Base-by-base conservation (phyloP, 2,888 invertebrate species). In the Cyclophora albipunctata region DNA sequence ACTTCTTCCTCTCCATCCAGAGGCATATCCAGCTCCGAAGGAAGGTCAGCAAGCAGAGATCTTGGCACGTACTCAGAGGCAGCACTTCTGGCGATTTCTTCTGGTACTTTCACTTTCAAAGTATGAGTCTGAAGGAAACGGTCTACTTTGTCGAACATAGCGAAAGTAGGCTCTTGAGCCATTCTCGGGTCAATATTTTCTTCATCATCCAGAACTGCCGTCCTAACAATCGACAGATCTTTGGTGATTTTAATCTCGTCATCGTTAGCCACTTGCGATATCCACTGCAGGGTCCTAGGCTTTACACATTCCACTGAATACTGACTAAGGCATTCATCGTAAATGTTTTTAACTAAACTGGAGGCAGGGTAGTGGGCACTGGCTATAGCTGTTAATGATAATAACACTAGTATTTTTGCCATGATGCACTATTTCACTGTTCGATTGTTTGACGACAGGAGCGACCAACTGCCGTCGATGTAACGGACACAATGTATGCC, bases 271-370 rank as follows among this genome's bases (percentile, higher is more conserved):
- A 92, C 93, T 53, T 90, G 87, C 62, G 92, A 92, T 63, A 95
- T 90, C 92, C 95, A 95, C 59, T 92, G 90, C 69, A 95, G 77
- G 45, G 95, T 91, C 78, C 94, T 94, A 5, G 95, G 95, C 67
- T 93, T 93, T 49, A 94, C 92, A 81, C 96, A 96, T 67, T 91
- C 90, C 57, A 92, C 86, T 43, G 93, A 93, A 67, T 93, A 91
- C 66, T 92, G 91, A 72, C 91, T 91, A 46, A 94, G 73, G 67
- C 94, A 94, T 74, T 91, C 90, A 48, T 89, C 80, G 73, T 93
- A 94, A 79, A 93, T 91, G 67, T 92, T 93, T 57, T 84, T 84
- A 20, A 91, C 86, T 67, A 94, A 78, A 57, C 91, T 91, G 3
- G 91, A 83, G 2, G 93, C 93, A n/a, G 93, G 90, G 56, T 82